A percentile compares a stretch with the other conserved stretches of the same genome.
Evolutionary conservation across 1,140 invertebrate species (phyloP).

Genomic region (Campodea augens): DNA sequence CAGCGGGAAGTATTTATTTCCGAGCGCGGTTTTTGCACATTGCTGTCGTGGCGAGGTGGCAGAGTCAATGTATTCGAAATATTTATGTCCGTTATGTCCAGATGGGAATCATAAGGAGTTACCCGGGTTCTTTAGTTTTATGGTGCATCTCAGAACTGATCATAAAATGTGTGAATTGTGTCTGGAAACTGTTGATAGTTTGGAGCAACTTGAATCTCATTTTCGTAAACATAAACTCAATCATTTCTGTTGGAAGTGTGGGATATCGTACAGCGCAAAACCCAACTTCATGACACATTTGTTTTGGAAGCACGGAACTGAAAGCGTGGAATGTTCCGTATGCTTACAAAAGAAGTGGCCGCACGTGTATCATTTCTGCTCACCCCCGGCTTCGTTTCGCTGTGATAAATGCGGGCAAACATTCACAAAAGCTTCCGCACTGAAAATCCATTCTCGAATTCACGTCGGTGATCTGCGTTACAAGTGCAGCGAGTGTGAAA

Average conservation of each 20-base stretch:
- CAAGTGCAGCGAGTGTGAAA: constrained; percentile 45
- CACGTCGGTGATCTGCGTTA: constrained; percentile 50
- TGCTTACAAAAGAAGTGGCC: constrained; percentile 77
- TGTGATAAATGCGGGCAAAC: constrained; percentile 59
- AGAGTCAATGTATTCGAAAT: neutral
- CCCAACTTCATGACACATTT: constrained; percentile 68
- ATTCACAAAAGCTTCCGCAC: constrained; percentile 50
- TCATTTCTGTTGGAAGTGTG: constrained; percentile 65
- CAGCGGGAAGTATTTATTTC: neutral
- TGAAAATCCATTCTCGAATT: constrained; percentile 47
- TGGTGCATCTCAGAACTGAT: constrained; percentile 62
- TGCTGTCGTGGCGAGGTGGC: neutral
- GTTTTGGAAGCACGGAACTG: constrained; percentile 78
- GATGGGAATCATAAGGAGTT: neutral
- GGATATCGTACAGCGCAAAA: constrained; percentile 64
- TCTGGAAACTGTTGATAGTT: constrained; percentile 52
- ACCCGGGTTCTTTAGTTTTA: constrained; percentile 38
- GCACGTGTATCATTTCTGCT: constrained; percentile 73
- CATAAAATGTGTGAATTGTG: constrained; percentile 71
- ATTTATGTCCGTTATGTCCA: neutral
- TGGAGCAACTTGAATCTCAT: constrained; percentile 56
- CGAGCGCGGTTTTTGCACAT: neutral
- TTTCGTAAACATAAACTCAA: constrained; percentile 74
- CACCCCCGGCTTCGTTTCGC: constrained; percentile 47
- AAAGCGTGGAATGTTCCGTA: constrained; percentile 61